Conservation (phyloP, 2,888 invertebrate genomes). For the Ischnura elegans region DNA sequence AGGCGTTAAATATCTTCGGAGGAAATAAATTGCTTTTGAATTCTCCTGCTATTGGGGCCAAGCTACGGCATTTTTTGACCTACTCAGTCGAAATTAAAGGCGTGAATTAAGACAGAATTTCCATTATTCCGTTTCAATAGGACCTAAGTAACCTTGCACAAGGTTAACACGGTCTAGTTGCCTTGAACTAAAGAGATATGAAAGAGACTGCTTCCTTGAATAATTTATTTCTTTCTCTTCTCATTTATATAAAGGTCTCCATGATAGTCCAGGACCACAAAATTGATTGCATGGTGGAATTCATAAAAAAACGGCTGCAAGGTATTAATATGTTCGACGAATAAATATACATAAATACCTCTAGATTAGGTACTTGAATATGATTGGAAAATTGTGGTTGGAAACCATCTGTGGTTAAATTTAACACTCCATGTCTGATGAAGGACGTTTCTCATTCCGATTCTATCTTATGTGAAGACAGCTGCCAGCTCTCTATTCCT, state of each 20-base stretch:
- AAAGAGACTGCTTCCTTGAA: not conserved
- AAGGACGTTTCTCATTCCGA: too few relatives aligned
- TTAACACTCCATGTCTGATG: too few relatives aligned
- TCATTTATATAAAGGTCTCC: not conserved
- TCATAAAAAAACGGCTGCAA: too few relatives aligned
- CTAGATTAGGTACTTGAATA: too few relatives aligned
- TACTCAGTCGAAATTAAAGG: not conserved
- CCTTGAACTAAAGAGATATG: not conserved
- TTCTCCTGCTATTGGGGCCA: not conserved
- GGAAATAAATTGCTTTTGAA: not conserved
- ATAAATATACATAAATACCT: too few relatives aligned
- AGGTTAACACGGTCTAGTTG: not conserved
- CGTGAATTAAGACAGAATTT: not conserved
- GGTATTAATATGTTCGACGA: too few relatives aligned
- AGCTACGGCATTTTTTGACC: not conserved
- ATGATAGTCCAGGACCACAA: not conserved
- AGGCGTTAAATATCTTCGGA: not conserved
- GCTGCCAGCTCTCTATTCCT: too few relatives aligned
- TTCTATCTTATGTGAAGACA: too few relatives aligned
- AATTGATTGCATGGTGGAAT: too few relatives aligned
- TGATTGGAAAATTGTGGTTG: too few relatives aligned
- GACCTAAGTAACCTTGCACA: not conserved
- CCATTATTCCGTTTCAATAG: not conserved
- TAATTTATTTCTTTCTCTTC: not conserved
- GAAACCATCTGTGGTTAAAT: too few relatives aligned